These are phyloP conservation scores for Epistrophe grossulariae DNA, from an alignment of 2,888 invertebrate genomes.

Conservation along the genomic window DNA sequence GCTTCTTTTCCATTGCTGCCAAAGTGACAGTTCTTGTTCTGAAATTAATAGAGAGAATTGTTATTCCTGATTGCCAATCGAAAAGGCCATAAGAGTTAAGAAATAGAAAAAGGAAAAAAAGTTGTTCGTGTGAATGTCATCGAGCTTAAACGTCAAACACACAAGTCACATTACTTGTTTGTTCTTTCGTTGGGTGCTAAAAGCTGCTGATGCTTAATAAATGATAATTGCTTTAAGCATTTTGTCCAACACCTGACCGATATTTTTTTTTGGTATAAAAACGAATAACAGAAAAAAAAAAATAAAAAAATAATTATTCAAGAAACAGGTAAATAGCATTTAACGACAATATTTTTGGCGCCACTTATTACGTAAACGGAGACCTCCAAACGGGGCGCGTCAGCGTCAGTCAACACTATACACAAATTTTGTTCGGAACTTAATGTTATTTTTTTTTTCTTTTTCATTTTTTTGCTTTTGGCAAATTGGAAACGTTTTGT, in stretches of 20 bases:
- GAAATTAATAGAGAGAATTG: no score
- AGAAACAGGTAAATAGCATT: slow-evolving; percentile 57
- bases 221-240: slow-evolving; percentile 42
- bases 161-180: slow-evolving; percentile 24
- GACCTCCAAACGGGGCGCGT: slow-evolving; percentile 61
- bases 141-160: slow-evolving; percentile 16
- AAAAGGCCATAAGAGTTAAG: no score
- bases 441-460: slow-evolving; percentile 21
- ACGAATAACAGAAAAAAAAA: slow-evolving; percentile 9
- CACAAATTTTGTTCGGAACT: slow-evolving; percentile 35
- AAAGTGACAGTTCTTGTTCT: no score
- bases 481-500: slow-evolving; percentile 63
- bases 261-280: slow-evolving; percentile 33
- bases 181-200: slow-evolving; percentile 31
- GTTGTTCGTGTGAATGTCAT: slow-evolving; percentile 14
- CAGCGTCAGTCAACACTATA: slow-evolving; percentile 59
- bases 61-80: no score
- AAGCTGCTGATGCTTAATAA: slow-evolving; percentile 16
- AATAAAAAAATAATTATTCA: slow-evolving; percentile 30
- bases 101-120: no score
- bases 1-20: no score
- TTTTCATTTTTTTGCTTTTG: slow-evolving; percentile 28
- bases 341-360: slow-evolving; percentile 75
- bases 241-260: slow-evolving; percentile 62
- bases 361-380: slow-evolving; percentile 73